Conservation (phyloP, 1,140 invertebrate genomes). For the Euwallacea similis region DNA sequence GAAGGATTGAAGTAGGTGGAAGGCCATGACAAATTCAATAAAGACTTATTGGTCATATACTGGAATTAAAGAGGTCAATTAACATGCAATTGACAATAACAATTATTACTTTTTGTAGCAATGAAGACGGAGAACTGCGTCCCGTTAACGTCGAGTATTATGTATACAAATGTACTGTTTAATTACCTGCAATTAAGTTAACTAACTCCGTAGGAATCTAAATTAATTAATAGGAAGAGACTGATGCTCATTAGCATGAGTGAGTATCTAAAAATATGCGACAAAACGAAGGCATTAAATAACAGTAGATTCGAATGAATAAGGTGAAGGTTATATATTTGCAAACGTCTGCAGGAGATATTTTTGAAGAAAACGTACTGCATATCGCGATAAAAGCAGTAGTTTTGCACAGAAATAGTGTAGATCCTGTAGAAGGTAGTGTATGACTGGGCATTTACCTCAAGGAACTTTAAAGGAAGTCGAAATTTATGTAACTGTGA, state of each 20-base stretch:
- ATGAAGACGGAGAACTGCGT: not conserved
- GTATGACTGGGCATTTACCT: not conserved
- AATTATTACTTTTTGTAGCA: no score
- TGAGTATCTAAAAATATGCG: not conserved
- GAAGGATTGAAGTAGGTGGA: no score
- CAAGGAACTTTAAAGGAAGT: not conserved
- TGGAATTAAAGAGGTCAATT: no score
- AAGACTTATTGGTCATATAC: no score
- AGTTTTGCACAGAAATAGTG: not conserved
- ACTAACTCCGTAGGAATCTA: not conserved
- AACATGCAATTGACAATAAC: no score
- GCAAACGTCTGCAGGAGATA: no score
- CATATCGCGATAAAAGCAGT: no score
- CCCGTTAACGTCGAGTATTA: not conserved
- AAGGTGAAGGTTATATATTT: no score
- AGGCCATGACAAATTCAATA: no score
- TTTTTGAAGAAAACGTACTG: no score
- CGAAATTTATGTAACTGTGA: not conserved
- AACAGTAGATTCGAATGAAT: no score
- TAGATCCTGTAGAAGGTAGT: not conserved
- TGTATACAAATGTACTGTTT: not conserved
- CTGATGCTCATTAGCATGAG: not conserved
- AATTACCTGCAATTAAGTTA: not conserved
- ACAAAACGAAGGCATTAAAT: no score
- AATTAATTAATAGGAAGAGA: conserved; percentile 2